phyloP scores from a whole-genome alignment of 30 jellyfish, hydroid and myxozoan species.

The Aurelia coerulea region DNA sequence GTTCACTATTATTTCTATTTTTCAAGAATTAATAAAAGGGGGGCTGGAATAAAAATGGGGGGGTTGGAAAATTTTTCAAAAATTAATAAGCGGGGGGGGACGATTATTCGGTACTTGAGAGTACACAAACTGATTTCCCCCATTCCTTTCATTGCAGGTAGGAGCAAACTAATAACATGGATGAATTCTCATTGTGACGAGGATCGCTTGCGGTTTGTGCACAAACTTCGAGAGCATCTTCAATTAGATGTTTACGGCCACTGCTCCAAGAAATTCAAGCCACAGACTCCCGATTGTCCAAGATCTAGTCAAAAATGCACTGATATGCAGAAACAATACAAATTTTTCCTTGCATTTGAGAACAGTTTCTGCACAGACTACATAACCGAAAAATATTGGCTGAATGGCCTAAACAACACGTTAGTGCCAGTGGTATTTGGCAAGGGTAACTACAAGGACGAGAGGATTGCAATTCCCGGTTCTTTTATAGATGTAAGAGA shows the following conservation, averaged over 20 bases:
- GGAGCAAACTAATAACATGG: slow-evolving; percentile 55
- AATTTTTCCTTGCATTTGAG: slow-evolving; percentile 88
- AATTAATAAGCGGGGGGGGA: too few relatives aligned
- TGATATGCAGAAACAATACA: slow-evolving; percentile 69
- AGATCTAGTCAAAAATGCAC: slow-evolving; percentile 57
- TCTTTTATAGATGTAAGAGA: slow-evolving; percentile 72
- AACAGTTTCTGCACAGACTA: slow-evolving; percentile 86
- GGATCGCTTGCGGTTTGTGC: slow-evolving; percentile 47
- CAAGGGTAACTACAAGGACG: slow-evolving; percentile 71
- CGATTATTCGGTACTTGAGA: too few relatives aligned
- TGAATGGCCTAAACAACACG: slow-evolving; percentile 69
- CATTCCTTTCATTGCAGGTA: slow-evolving; percentile 40
- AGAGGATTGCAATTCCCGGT: slow-evolving; percentile 68
- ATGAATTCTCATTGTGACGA: slow-evolving; percentile 79
- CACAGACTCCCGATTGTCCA: slow-evolving; percentile 63
- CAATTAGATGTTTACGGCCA: slow-evolving; percentile 88
- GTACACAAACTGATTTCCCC: neutral
- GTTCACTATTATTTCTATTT: too few relatives aligned
- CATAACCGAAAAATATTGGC: slow-evolving; percentile 89
- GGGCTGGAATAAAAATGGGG: too few relatives aligned
- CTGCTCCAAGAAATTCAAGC: slow-evolving; percentile 57
- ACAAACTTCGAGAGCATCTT: slow-evolving; percentile 49
- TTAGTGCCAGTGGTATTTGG: slow-evolving; percentile 91
- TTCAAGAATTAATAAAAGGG: too few relatives aligned
- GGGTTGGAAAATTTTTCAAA: too few relatives aligned